A percentile compares a stretch with the other conserved stretches of the same genome.
Evolutionary conservation across 30 jellyfish, hydroid and myxozoan genomes (phyloP).

Genomic region (Hydra vulgaris): DNA sequence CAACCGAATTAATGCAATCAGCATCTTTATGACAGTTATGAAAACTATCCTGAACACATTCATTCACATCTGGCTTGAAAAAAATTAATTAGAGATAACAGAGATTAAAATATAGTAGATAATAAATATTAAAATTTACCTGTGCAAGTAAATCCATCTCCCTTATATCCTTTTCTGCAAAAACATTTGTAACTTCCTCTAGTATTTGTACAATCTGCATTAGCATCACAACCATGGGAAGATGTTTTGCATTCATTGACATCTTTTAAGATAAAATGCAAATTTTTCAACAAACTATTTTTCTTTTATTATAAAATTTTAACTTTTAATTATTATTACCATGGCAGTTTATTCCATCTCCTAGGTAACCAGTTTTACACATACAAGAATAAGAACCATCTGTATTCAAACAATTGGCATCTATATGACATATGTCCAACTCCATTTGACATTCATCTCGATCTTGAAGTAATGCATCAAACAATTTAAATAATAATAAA

Average conservation of each 20-base stretch:
- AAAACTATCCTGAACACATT: slow-evolving; percentile 19
- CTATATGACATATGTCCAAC: slow-evolving; percentile 4
- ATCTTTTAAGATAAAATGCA: slow-evolving; percentile 20
- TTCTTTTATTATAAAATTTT: not conserved
- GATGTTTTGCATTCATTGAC: slow-evolving; percentile 37
- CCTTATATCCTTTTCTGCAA: slow-evolving; percentile 37
- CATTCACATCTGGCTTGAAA: slow-evolving; percentile 31
- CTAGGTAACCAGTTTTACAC: slow-evolving; percentile 29
- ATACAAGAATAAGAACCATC: slow-evolving; percentile 32
- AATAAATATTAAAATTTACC: no score
- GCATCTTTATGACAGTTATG: slow-evolving; percentile 39
- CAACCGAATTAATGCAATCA: slow-evolving; percentile 24
- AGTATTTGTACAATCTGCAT: slow-evolving; percentile 32
- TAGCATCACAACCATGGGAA: slow-evolving; percentile 25
- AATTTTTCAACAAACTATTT: no score
- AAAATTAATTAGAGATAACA: no score
- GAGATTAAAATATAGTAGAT: no score
- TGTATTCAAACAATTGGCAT: slow-evolving; percentile 27
- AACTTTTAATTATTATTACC: slow-evolving; percentile 1
- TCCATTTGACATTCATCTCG: slow-evolving; percentile 27
- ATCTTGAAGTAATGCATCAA: slow-evolving; percentile 16
- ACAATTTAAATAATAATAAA: no score
- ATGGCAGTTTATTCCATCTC: slow-evolving; percentile 37
- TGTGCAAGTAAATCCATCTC: slow-evolving; percentile 39
- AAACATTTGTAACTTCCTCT: slow-evolving; percentile 34